Conservation (phyloP, 1,140 invertebrate species). For the Dreissena polymorpha region DNA sequence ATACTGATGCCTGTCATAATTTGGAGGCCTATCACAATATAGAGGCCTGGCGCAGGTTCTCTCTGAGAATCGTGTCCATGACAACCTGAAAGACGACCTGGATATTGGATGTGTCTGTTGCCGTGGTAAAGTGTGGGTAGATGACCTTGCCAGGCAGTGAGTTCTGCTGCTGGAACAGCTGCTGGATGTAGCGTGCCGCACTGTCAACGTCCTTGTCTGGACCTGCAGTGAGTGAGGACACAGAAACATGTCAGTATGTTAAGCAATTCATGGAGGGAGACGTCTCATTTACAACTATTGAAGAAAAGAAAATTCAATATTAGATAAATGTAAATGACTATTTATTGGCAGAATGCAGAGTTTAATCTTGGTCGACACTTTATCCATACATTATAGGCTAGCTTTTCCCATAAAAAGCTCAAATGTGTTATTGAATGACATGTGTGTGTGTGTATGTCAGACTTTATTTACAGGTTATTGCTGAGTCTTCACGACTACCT, state of each 20-base stretch:
- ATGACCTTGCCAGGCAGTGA: slow-evolving; percentile 70
- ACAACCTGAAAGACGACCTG: slow-evolving; percentile 98
- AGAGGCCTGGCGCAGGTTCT: slow-evolving; percentile 85
- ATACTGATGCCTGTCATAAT: not conserved
- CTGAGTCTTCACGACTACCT: too few relatives aligned
- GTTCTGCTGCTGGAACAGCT: slow-evolving; percentile 70
- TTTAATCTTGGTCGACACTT: too few relatives aligned
- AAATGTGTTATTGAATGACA: too few relatives aligned
- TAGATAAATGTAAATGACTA: not conserved
- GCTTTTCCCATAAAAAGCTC: too few relatives aligned
- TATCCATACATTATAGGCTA: too few relatives aligned
- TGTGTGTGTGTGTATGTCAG: too few relatives aligned
- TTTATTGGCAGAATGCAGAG: too few relatives aligned
- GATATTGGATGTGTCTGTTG: slow-evolving; percentile 98
- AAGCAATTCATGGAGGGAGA: too few relatives aligned
- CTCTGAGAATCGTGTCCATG: slow-evolving; percentile 96
- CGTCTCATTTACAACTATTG: not conserved
- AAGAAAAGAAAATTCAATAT: not conserved
- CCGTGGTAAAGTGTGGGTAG: slow-evolving; percentile 94
- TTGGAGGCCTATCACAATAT: slow-evolving; percentile 37
- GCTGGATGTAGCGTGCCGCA: slow-evolving; percentile 77
- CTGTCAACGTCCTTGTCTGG: slow-evolving; percentile 72
- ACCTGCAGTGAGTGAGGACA: too few relatives aligned
- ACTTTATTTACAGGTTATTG: too few relatives aligned
- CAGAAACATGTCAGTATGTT: not conserved